Evolutionary conservation across 2,113 vertebrate species (phyloP).

Genomic region (Aegotheles bennettii): DNA sequence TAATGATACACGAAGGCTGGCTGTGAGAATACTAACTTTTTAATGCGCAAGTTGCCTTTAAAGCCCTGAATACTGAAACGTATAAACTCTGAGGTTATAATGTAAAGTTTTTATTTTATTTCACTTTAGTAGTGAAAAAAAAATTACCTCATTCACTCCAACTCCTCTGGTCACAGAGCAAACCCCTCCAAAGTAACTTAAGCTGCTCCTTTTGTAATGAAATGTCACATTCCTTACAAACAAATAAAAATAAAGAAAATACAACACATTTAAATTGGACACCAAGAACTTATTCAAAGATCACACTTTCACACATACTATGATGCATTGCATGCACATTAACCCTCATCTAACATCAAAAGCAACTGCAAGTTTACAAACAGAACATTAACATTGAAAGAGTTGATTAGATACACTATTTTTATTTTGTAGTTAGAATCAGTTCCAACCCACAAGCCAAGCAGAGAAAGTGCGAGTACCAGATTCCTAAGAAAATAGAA

Average conservation of each 20-base stretch:
- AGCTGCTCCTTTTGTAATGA: conserved; percentile 91
- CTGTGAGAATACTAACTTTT: background rate
- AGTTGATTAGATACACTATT: background rate
- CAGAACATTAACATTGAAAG: background rate
- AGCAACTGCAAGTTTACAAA: background rate
- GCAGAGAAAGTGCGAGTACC: background rate
- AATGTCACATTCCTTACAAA: conserved; percentile 88
- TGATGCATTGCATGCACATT: background rate
- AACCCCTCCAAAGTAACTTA: conserved; percentile 91
- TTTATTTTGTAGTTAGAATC: background rate
- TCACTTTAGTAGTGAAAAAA: background rate
- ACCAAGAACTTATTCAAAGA: background rate
- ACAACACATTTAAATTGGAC: background rate
- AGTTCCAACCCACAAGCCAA: background rate
- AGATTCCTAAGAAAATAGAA: background rate
- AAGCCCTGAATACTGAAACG: background rate
- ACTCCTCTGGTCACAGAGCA: conserved; percentile 90
- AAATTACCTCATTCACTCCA: conserved; percentile 93
- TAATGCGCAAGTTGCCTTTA: background rate
- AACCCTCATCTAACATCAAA: background rate
- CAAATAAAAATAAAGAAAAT: conserved; percentile 4
- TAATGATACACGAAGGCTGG: background rate
- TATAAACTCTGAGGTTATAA: background rate
- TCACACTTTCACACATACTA: background rate
- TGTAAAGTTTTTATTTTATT: background rate